Evolutionary conservation across 2,888 invertebrate genomes (phyloP), one percentile per base, ranked within the genome.

Genomic region (Endotricha flammealis): DNA sequence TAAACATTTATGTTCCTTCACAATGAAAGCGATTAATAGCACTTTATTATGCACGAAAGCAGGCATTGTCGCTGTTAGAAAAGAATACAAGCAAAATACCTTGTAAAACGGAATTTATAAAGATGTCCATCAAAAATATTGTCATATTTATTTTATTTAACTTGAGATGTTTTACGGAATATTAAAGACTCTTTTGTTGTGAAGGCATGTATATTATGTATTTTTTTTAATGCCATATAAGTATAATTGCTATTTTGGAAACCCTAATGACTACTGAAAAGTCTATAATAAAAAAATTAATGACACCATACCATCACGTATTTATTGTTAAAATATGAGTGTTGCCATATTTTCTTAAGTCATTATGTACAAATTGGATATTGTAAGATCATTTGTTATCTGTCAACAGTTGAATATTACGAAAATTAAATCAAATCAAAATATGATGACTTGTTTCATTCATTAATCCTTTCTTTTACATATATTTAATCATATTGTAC

Each of bases 291-390:
- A 23, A 34, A 52, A 38, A 40, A 48, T 48, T 47, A 46, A 48
- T 59, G 56, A 63, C 57, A 65, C 53, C 57, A 46, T 42, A 61
- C 58, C 58, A 64, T 67, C 66, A 63, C 57, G 67, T 78, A 74
- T 75, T 74, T 77, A 76, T 81, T 82, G 78, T 83, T 85, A 73
- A 77, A 78, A 81, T 78, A 80, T 80, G 79, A 79, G 80, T 83
- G 83, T 85, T 85, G 86, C 86, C 86, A 86, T 85, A 85, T 85
- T 83, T 81, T 85, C 79, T 83, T 85, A 85, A 85, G 85, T 85
- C 79, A 82, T 83, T 79, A 74, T 85, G 85, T 86, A 86, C 85
- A 83, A 85, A 85, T 85, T 80, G 80, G 77, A 83, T 85, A 85
- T 76, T 78, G 72, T 83, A 85, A 82, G 83, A 78, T 80, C 82